Percentiles rank a stretch among this genome's conserved stretches.
These are phyloP conservation scores for Junonia oenone DNA, from an alignment of 2,888 invertebrate species.

Conservation along the genomic window DNA sequence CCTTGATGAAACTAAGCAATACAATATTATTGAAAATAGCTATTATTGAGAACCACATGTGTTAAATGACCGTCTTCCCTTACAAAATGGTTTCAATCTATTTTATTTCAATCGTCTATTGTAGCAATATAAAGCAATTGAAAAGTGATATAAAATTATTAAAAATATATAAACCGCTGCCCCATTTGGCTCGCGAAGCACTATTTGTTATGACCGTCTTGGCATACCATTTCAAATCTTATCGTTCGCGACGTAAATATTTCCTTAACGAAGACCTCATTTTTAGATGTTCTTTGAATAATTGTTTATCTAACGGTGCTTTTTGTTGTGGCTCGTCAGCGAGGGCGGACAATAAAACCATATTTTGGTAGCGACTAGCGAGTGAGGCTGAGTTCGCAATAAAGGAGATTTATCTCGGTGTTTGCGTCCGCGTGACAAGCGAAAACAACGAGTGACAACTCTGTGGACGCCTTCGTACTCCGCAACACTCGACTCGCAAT, in stretches of 20 bases:
- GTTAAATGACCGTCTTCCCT: too few relatives aligned
- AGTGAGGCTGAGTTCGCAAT: conserved; percentile 6
- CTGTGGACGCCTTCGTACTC: too few relatives aligned
- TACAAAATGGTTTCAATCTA: too few relatives aligned
- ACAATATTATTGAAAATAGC: too few relatives aligned
- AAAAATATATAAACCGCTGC: neutral
- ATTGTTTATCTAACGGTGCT: neutral
- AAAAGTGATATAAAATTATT: neutral
- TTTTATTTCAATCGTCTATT: too few relatives aligned
- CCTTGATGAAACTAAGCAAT: too few relatives aligned
- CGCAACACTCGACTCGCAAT: too few relatives aligned
- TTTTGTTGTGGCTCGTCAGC: neutral
- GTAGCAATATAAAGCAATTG: too few relatives aligned
- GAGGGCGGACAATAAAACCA: neutral
- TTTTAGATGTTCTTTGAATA: neutral
- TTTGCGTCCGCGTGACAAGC: neutral
- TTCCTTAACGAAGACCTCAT: neutral
- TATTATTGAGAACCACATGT: too few relatives aligned
- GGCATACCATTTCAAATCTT: neutral
- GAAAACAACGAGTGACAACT: neutral
- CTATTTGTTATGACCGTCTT: neutral
- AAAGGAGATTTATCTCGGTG: conserved; percentile 10
- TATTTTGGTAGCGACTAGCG: conserved; percentile 2
- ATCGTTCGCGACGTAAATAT: neutral
- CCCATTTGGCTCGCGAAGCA: neutral